phyloP scores from a whole-genome alignment of 1,140 invertebrate species.

The Apis dorsata region DNA sequence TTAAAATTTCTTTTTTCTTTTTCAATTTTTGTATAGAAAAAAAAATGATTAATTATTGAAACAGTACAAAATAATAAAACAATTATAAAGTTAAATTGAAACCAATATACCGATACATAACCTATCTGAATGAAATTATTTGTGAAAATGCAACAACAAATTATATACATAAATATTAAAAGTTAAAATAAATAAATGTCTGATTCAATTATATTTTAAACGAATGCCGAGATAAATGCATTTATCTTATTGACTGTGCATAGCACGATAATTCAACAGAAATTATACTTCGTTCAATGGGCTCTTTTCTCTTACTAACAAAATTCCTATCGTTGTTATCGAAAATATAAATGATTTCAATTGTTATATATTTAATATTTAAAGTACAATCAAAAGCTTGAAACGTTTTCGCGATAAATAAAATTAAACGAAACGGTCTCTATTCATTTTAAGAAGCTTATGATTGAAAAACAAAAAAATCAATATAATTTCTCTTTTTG shows the following conservation, averaged over 20 bases:
- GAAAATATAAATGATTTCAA: constrained; percentile 35
- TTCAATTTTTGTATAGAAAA: background rate
- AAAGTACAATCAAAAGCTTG: background rate
- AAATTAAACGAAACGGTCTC: background rate
- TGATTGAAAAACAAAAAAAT: background rate
- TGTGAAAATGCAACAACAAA: background rate
- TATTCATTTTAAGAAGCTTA: background rate
- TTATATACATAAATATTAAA: background rate
- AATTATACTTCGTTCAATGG: background rate
- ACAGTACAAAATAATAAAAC: background rate
- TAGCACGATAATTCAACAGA: constrained; percentile 27
- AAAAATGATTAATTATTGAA: background rate
- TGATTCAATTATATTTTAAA: constrained; percentile 3
- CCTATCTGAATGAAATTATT: background rate
- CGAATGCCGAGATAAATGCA: constrained; percentile 8
- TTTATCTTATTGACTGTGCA: constrained; percentile 21
- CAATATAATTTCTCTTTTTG: background rate
- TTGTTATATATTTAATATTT: background rate
- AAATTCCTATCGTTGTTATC: background rate
- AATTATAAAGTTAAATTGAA: background rate
- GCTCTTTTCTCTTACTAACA: background rate
- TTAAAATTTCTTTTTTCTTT: background rate
- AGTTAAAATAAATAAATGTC: constrained; percentile 6
- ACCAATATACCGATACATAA: background rate
- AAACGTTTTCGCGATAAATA: background rate